phyloP scores from a whole-genome alignment of 2,113 vertebrate species.

The Salvelinus namaycush region DNA sequence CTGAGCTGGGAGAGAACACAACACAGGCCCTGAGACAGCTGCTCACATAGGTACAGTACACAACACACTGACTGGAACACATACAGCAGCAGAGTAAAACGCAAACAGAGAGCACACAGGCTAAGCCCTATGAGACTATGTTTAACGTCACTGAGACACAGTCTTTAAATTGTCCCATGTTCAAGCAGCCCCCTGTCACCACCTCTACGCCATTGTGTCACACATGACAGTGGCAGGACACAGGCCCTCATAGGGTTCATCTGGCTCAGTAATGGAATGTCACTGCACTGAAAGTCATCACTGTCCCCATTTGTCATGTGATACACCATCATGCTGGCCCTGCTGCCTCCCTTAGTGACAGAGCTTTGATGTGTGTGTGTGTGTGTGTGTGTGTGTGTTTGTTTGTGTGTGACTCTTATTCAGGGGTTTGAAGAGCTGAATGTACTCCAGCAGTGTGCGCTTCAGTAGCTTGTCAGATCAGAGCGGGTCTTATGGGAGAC shows the following conservation, averaged over 20 bases:
- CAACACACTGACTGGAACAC: slow-evolving; percentile 34
- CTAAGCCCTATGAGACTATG: neutral
- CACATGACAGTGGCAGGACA: neutral
- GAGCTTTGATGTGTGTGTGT: neutral
- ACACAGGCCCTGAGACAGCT: slow-evolving; percentile 37
- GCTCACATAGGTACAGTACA: slow-evolving; percentile 25
- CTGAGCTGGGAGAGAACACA: slow-evolving; percentile 73
- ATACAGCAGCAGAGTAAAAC: neutral
- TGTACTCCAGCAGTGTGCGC: slow-evolving; percentile 6
- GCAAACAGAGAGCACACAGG: neutral
- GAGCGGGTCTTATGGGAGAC: slow-evolving; percentile 5
- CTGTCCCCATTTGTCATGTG: slow-evolving; percentile 14
- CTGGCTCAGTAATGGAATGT: neutral
- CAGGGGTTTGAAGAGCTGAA: neutral
- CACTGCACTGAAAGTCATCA: slow-evolving; percentile 16
- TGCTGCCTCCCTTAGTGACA: slow-evolving; percentile 7
- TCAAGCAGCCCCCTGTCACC: neutral
- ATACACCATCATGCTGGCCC: slow-evolving; percentile 14
- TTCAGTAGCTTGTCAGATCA: slow-evolving; percentile 14
- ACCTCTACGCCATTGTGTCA: neutral
- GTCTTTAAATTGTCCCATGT: neutral
- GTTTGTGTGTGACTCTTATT: neutral
- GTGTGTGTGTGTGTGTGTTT: neutral
- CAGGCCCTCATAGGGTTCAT: neutral
- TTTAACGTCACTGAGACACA: neutral